Percentiles rank a stretch among this genome's conserved stretches.
Evolutionary conservation across 1,140 invertebrate genomes (phyloP).

Genomic region (Nephila pilipes): DNA sequence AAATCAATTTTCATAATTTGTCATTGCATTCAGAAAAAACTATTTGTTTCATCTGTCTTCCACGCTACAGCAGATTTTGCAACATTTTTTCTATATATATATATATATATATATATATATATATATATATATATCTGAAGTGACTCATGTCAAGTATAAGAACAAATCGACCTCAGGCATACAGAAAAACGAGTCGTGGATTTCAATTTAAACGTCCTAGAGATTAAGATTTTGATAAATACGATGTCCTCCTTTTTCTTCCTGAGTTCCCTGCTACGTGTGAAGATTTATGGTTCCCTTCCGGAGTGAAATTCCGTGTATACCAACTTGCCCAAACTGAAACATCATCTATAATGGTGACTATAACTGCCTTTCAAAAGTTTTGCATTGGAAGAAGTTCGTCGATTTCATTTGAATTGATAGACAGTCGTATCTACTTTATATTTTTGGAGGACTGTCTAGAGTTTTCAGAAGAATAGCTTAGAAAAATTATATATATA

Average conservation of each 20-base stretch:
- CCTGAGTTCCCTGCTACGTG: not conserved
- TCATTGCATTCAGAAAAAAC: not conserved
- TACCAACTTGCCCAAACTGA: conserved; percentile 61
- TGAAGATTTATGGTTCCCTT: conserved; percentile 57
- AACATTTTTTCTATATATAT: too few relatives aligned
- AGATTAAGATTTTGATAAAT: conserved; percentile 73
- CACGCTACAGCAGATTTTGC: too few relatives aligned
- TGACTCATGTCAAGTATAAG: conserved; percentile 13
- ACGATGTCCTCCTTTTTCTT: conserved; percentile 53
- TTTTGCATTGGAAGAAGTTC: conserved; percentile 25
- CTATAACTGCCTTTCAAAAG: conserved; percentile 9
- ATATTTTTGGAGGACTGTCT: too few relatives aligned
- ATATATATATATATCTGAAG: not conserved
- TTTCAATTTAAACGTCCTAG: conserved; percentile 62
- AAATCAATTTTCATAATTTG: not conserved
- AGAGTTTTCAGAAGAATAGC: too few relatives aligned
- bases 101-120: too few relatives aligned
- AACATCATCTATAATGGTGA: conserved; percentile 51
- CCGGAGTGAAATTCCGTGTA: conserved; percentile 65
- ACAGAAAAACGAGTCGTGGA: conserved; percentile 34
- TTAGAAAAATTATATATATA: too few relatives aligned
- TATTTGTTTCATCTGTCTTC: too few relatives aligned
- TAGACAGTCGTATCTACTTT: not conserved
- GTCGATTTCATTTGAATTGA: conserved; percentile 22
- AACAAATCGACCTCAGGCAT: not conserved